Conservation (phyloP, 1,140 invertebrate genomes). For the Coenobita brevimanus region DNA sequence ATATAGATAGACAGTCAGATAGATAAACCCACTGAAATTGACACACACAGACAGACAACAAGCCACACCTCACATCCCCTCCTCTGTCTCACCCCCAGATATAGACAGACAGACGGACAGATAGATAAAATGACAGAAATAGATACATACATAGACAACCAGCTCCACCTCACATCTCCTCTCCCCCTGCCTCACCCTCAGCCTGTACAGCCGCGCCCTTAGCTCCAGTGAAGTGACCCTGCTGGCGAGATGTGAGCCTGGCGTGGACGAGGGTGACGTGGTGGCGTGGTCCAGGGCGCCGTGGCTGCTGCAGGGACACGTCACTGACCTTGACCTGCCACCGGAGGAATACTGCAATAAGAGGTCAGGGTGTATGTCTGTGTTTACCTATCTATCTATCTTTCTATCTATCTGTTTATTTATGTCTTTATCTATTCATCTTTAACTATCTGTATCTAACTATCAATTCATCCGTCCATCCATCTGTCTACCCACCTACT, state of each 20-base stretch:
- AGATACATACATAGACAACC: no score
- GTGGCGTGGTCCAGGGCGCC: background rate
- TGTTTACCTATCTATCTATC: no score
- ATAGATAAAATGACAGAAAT: no score
- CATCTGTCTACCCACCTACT: no score
- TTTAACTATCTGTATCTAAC: no score
- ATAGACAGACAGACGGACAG: background rate
- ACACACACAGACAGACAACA: background rate
- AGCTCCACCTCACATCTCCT: no score
- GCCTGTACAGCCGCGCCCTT: constrained; percentile 39
- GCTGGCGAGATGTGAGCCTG: background rate
- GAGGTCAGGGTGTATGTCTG: no score
- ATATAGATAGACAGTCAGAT: constrained; percentile 2
- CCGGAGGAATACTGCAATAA: background rate
- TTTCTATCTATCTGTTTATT: no score
- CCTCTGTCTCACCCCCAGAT: background rate
- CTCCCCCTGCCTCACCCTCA: background rate
- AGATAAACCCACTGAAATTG: background rate
- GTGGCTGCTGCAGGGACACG: constrained; percentile 23
- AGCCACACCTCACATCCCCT: background rate
- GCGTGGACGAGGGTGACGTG: constrained; percentile 20
- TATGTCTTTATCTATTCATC: no score
- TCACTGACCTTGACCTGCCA: background rate
- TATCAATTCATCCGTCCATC: no score
- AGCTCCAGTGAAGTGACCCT: constrained; percentile 15